Evolutionary conservation across 1,140 invertebrate genomes (phyloP).

Genomic region (Diabrotica virgifera): DNA sequence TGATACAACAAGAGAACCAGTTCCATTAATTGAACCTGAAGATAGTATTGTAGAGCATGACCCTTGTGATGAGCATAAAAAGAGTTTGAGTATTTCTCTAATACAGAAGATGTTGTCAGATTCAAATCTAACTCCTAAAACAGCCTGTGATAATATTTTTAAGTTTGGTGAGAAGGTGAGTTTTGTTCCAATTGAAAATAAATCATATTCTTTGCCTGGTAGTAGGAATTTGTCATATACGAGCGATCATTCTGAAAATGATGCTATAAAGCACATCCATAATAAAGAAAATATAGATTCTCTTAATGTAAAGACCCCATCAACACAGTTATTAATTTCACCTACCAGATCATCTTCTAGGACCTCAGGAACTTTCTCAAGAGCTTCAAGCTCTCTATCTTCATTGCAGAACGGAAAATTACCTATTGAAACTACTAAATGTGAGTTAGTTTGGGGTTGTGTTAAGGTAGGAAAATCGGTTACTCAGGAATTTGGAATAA

Average conservation of each 20-base stretch:
- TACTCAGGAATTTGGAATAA: constrained; percentile 51
- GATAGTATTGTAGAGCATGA: neutral
- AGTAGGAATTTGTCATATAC: constrained; percentile 28
- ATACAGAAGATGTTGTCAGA: constrained; percentile 29
- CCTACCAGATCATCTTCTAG: neutral
- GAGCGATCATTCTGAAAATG: constrained; percentile 27
- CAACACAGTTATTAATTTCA: neutral
- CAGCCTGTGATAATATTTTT: constrained; percentile 26
- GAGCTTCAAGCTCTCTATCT: constrained; percentile 36
- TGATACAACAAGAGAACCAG: constrained; percentile 24
- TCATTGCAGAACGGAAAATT: constrained; percentile 45
- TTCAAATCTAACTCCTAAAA: constrained; percentile 24
- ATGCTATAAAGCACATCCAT: constrained; percentile 20
- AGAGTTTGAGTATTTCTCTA: constrained; percentile 31
- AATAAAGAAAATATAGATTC: constrained; percentile 19
- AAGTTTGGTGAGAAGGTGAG: constrained; percentile 20
- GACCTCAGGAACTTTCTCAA: constrained; percentile 1
- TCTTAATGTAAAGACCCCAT: neutral
- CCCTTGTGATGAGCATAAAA: neutral
- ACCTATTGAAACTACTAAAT: constrained; percentile 52
- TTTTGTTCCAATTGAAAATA: constrained; percentile 3
- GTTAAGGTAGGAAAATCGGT: constrained; percentile 50
- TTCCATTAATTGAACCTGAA: constrained; percentile 24
- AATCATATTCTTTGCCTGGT: constrained; percentile 20
- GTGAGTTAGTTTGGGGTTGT: constrained; percentile 54